Base-by-base conservation (phyloP, 1,140 invertebrate genomes). In the Procambarus virginalis region DNA sequence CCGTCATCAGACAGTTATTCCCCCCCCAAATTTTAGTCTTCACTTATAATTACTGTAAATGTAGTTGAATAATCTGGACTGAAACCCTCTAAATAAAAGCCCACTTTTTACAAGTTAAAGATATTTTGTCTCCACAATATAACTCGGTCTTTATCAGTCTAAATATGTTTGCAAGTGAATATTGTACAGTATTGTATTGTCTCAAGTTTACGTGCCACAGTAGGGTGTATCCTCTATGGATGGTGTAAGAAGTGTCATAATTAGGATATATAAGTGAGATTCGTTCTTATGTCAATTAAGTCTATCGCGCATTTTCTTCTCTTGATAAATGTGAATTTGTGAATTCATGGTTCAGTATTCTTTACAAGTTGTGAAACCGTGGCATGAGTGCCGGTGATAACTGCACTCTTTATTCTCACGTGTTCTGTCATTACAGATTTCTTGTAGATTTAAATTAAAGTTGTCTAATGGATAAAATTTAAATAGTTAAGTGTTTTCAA, bases 201-300 rank as follows among this genome's bases (percentile, higher is more conserved):
- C 51, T 73, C 73, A 77, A 77, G 48, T 70, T 73, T 75, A 46
- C 22, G 86, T 88, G 86, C 86, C 86, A 88, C 86, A 81, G 46
- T 82, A 82, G 79, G 58, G 73, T 85, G 79, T 73, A 46, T 75
- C 64, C 80, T 55, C 55, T 58, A 58, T 46, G 60, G 14, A 88
- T 20, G 55, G 76, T 86, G 20, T 85, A 75, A 73, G 60, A 73
- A 55, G 83, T 86, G 84, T 86, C 84, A 86, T 86, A 86, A 34
- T 34, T 34, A 34, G 34, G 84, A 77, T 86, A n/a, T 85, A 22
- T 78, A 77, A 34, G 75, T 58, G 70, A 34, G 58, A 60, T 77
- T 46, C 3, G 46, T 76, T n/a, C 22, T 51, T 34, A 22, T 48
- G 48, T 8, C 55, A 58, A n/a, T 75, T 51, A 22, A 5, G 2